These are phyloP conservation scores for Bilobella aurantiaca DNA, from an alignment of 1,140 invertebrate species.

Conservation along the genomic window DNA sequence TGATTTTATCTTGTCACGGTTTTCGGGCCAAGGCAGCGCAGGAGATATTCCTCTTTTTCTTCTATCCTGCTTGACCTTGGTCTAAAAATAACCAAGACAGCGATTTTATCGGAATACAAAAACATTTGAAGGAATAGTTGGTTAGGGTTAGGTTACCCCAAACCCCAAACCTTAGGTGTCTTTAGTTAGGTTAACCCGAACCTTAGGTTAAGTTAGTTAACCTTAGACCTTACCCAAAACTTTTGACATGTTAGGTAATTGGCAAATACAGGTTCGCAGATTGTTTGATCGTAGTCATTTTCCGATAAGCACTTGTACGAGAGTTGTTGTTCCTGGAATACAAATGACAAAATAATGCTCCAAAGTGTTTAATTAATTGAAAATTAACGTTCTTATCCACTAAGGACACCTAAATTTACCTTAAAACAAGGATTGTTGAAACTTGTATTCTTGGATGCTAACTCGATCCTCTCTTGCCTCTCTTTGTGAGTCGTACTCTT, in stretches of 20 bases:
- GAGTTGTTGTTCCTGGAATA: conserved; percentile 31
- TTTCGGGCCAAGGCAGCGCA: conserved; percentile 24
- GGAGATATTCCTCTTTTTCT: conserved; percentile 20
- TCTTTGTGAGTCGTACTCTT: conserved; percentile 13
- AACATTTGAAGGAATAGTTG: background rate
- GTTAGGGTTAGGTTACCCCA: background rate
- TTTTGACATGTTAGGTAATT: conserved; percentile 28
- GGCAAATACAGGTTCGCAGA: conserved; percentile 16
- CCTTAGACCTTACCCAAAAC: conserved; percentile 34
- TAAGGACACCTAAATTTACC: no score
- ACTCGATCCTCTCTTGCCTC: conserved; percentile 11
- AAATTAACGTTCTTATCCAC: background rate
- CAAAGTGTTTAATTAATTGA: background rate
- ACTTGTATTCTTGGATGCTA: conserved; percentile 17
- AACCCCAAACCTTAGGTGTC: background rate
- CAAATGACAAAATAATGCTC: background rate
- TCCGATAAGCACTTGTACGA: conserved; percentile 28
- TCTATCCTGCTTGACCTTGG: conserved; percentile 9
- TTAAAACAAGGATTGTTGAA: conserved; percentile 24
- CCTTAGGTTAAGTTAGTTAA: no score
- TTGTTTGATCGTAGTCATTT: conserved; percentile 28
- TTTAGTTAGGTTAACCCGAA: no score
- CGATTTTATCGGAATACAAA: no score
- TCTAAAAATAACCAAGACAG: conserved; percentile 12
- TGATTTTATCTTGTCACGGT: conserved; percentile 25